Conservation (phyloP, 35 echinoderm and acorn worm genomes). For the Hemicentrotus pulcherrimus region DNA sequence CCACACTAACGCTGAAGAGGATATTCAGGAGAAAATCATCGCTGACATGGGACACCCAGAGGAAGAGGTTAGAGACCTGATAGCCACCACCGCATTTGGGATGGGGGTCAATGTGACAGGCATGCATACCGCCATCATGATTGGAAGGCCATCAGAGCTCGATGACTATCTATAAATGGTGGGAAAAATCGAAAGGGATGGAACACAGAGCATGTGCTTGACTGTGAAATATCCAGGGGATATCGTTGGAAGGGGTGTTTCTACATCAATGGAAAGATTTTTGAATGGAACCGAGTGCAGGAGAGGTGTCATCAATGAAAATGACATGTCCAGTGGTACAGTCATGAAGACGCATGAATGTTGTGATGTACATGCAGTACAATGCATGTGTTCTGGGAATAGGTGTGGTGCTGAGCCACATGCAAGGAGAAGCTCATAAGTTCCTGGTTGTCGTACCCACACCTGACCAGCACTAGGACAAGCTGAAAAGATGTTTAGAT, state of each 20-base stretch:
- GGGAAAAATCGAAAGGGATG: neutral
- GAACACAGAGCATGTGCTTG: neutral
- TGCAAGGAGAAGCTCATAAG: neutral
- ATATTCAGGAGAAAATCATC: neutral
- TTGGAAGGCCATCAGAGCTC: neutral
- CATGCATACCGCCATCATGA: neutral
- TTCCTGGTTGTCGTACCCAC: neutral
- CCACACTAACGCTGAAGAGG: neutral
- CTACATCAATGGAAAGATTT: neutral
- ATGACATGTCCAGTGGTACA: neutral
- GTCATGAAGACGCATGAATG: neutral
- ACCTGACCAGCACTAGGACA: neutral
- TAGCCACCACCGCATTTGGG: neutral
- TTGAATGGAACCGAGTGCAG: neutral
- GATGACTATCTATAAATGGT: neutral
- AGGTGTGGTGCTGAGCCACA: neutral
- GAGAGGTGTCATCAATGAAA: neutral
- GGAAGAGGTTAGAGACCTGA: neutral
- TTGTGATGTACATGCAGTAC: neutral
- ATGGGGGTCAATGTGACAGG: neutral
- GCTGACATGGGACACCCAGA: neutral
- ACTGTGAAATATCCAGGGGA: slow-evolving; percentile 4
- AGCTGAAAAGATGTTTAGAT: neutral
- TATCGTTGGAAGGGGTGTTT: neutral
- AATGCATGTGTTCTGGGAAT: neutral